These are phyloP conservation scores for Clytia hemisphaerica DNA, from an alignment of 30 jellyfish, hydroid and myxozoan genomes.

Conservation along the genomic window DNA sequence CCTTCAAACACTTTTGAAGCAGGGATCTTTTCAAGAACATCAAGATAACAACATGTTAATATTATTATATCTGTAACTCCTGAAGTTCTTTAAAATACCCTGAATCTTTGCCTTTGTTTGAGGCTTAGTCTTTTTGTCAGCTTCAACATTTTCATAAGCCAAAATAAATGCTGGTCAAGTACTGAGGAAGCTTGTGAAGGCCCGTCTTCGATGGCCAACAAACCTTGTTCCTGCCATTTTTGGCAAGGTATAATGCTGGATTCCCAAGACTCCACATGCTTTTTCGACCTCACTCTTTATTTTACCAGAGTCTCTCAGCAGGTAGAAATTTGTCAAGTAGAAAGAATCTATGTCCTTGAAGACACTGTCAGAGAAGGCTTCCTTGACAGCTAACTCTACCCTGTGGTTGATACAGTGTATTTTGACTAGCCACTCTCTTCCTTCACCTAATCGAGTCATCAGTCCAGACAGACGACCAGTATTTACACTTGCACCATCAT, in stretches of 20 bases:
- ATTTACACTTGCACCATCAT: conserved; percentile 10
- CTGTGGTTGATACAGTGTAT: conserved; percentile 12
- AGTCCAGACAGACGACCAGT: conserved; percentile 6
- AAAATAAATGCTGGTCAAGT: conserved; percentile 16
- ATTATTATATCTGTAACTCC: background rate
- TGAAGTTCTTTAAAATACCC: conserved; percentile 1
- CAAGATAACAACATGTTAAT: background rate
- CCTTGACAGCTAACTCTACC: conserved; percentile 13
- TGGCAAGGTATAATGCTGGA: background rate
- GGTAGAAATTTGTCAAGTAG: background rate
- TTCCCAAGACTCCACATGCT: conserved; percentile 9
- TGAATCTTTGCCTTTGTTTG: conserved; percentile 10
- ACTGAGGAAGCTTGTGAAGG: background rate
- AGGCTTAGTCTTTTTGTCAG: background rate
- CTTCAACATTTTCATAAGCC: conserved; percentile 6
- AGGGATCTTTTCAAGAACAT: conserved; percentile 22
- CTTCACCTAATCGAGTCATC: conserved; percentile 3
- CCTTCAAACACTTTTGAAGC: conserved; percentile 34
- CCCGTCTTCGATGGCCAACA: background rate
- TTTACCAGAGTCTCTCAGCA: conserved; percentile 2
- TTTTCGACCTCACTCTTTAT: background rate
- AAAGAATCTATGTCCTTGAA: background rate
- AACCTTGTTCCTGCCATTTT: conserved; percentile 1
- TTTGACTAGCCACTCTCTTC: conserved; percentile 9
- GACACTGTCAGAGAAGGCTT: background rate